phyloP scores from a whole-genome alignment of 2,113 vertebrate species.

The Ochotona princeps region DNA sequence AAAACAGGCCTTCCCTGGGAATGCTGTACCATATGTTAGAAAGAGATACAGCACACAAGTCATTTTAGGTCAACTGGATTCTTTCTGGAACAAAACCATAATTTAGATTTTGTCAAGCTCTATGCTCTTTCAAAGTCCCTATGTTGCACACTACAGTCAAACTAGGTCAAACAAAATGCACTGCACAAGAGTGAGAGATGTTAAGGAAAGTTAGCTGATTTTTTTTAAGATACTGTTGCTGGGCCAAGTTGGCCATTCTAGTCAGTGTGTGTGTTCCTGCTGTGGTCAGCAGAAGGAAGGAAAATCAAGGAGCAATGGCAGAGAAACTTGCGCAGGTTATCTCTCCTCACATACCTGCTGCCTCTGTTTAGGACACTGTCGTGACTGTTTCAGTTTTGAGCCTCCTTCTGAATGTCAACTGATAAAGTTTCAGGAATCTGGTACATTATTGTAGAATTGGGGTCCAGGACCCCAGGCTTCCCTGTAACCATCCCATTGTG shows the following conservation, averaged over 20 bases:
- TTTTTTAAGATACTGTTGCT: background rate
- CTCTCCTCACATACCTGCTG: constrained; percentile 15
- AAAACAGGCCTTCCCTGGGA: background rate
- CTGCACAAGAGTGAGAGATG: too few relatives aligned
- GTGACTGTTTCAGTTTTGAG: background rate
- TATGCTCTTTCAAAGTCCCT: background rate
- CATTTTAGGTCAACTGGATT: background rate
- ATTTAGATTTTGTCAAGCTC: background rate
- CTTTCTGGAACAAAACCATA: background rate
- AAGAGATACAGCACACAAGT: background rate
- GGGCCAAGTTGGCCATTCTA: background rate
- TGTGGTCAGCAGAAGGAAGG: background rate
- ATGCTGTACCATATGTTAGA: background rate
- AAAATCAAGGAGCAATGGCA: background rate
- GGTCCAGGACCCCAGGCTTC: background rate
- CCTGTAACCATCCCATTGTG: background rate
- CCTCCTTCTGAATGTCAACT: constrained; percentile 10
- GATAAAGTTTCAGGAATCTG: constrained; percentile 15
- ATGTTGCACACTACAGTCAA: background rate
- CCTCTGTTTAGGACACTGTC: background rate
- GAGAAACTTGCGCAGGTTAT: background rate
- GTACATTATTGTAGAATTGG: background rate
- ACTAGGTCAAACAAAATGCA: background rate
- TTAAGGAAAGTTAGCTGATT: background rate
- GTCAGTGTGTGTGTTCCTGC: background rate